phyloP scores from a whole-genome alignment of 92 coral and sea anemone genomes.

The Porites evermanni region DNA sequence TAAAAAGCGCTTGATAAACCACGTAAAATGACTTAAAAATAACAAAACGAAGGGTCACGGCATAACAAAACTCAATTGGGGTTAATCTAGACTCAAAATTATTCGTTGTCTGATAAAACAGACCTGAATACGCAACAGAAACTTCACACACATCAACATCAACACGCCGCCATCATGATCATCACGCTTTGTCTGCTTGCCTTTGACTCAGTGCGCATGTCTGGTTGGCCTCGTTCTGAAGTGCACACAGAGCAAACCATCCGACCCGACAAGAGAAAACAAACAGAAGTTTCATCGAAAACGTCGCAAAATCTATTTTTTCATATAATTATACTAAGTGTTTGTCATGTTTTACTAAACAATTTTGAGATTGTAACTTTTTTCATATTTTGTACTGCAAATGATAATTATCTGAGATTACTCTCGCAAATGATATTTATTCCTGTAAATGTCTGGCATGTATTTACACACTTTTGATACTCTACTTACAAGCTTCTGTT shows the following conservation, averaged over 20 bases:
- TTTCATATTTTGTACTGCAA: too few relatives aligned
- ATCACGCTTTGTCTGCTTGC: constrained; percentile 29
- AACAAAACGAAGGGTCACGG: not conserved
- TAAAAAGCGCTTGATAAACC: not conserved
- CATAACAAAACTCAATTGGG: not conserved
- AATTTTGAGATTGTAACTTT: too few relatives aligned
- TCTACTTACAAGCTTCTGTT: too few relatives aligned
- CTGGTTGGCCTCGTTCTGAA: constrained; percentile 30
- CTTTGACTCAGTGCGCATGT: constrained; percentile 25
- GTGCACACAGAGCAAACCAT: not conserved
- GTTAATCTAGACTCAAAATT: not conserved
- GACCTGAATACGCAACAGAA: not conserved
- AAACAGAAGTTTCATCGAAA: not conserved
- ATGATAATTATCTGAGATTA: too few relatives aligned
- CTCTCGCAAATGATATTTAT: too few relatives aligned
- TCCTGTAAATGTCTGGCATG: too few relatives aligned
- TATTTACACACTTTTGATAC: too few relatives aligned
- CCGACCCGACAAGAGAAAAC: not conserved
- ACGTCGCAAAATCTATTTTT: not conserved
- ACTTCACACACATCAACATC: not conserved
- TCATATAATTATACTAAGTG: too few relatives aligned
- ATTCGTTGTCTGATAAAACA: constrained; percentile 11
- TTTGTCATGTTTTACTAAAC: too few relatives aligned
- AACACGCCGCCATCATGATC: constrained; percentile 24
- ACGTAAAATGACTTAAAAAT: not conserved